Conservation (phyloP, 2,888 invertebrate species). For the Phaedon cochleariae region DNA sequence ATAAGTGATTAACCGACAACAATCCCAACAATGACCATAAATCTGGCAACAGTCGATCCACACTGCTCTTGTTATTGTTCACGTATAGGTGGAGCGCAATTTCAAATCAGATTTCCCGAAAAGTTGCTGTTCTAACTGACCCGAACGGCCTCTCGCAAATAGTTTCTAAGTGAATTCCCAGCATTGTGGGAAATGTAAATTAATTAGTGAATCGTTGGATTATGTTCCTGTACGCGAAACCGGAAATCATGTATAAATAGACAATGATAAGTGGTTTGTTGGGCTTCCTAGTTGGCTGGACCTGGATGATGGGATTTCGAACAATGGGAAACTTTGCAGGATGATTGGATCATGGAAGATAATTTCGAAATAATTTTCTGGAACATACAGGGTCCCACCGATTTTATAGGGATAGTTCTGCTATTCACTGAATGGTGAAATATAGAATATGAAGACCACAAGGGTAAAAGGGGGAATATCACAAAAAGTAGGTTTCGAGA, state of each 20-base stretch:
- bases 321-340: not conserved
- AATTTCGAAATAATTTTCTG: not conserved
- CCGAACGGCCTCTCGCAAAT: conserved; percentile 37
- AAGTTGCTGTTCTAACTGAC: conserved; percentile 39
- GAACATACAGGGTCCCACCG: too few relatives aligned
- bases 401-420: too few relatives aligned
- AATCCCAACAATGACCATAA: conserved; percentile 20
- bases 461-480: too few relatives aligned
- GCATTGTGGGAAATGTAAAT: conserved; percentile 40
- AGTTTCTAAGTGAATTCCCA: conserved; percentile 37
- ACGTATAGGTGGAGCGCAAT: conserved; percentile 25
- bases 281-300: conserved; percentile 26
- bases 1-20: not conserved
- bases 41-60: conserved; percentile 23
- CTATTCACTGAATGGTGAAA: too few relatives aligned
- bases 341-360: not conserved
- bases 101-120: conserved; percentile 36
- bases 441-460: too few relatives aligned
- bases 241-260: conserved; percentile 34
- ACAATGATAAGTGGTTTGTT: conserved; percentile 26
- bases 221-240: conserved; percentile 27
- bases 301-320: conserved; percentile 10
- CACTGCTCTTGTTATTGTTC: conserved; percentile 31
- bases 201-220: conserved; percentile 36
- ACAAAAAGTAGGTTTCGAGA: too few relatives aligned